These are phyloP conservation scores for Galerucella pusilla DNA, from an alignment of 2,888 invertebrate species.

Conservation along the genomic window DNA sequence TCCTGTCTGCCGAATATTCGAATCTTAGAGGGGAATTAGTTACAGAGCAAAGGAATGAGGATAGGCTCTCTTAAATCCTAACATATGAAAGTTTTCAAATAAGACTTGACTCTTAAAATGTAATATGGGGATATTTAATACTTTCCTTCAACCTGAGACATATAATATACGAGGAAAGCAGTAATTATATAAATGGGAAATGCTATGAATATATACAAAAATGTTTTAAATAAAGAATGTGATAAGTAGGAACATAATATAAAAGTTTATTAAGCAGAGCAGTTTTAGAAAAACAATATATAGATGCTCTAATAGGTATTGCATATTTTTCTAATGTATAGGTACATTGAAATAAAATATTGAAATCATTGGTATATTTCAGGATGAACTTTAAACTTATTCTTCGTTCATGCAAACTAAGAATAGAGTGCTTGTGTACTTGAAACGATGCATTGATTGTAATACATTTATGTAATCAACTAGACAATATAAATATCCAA, in stretches of 20 bases:
- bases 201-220: background rate
- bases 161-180: background rate
- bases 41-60: constrained; percentile 20
- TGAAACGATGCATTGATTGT: constrained; percentile 4
- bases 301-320: too few species aligned
- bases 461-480: constrained; percentile 24
- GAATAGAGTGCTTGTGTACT: constrained; percentile 3
- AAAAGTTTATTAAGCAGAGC: too few species aligned
- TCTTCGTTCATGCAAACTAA: constrained; percentile 1
- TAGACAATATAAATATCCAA: constrained; percentile 12
- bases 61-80: constrained; percentile 32
- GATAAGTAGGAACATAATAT: too few species aligned
- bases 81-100: constrained; percentile 37
- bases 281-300: too few species aligned
- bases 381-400: background rate
- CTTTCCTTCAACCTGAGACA: background rate
- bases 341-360: background rate
- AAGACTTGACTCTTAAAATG: background rate
- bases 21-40: constrained; percentile 24
- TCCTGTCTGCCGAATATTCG: constrained; percentile 8
- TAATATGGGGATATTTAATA: constrained; percentile 17
- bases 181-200: background rate
- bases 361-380: background rate
- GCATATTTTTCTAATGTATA: too few species aligned
- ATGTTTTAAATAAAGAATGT: background rate